phyloP scores from a whole-genome alignment of 30 jellyfish, hydroid and myxozoan genomes.

The Rhopilema esculentum region DNA sequence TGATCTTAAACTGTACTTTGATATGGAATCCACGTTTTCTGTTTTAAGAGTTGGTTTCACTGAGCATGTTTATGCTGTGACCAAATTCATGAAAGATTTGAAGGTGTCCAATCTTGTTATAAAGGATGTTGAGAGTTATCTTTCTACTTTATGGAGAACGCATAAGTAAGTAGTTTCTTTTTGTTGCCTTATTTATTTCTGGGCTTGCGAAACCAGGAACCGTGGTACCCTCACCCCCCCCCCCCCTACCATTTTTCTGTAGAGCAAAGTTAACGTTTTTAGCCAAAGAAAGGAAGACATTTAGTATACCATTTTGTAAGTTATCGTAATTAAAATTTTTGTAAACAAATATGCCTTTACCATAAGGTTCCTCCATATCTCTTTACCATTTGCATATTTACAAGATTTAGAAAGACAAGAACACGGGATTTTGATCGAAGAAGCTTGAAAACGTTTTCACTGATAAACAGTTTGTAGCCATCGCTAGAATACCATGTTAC shows the following conservation, averaged over 20 bases:
- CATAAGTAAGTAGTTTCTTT: conserved; percentile 47
- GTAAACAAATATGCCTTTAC: too few relatives aligned
- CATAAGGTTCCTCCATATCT: too few relatives aligned
- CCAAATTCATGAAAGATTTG: conserved; percentile 54
- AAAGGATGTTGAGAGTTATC: conserved; percentile 61
- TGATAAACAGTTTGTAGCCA: too few relatives aligned
- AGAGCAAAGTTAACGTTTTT: too few relatives aligned
- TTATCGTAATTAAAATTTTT: too few relatives aligned
- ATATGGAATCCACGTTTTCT: background rate
- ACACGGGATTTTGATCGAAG: too few relatives aligned
- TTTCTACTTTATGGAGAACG: conserved; percentile 69
- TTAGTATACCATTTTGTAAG: too few relatives aligned
- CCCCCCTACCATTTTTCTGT: background rate
- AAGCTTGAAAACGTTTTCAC: too few relatives aligned
- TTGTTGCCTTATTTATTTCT: background rate
- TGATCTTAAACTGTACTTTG: background rate
- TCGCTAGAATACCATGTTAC: too few relatives aligned
- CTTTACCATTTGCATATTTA: too few relatives aligned
- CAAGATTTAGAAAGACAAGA: too few relatives aligned
- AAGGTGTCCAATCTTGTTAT: conserved; percentile 20
- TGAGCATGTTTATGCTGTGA: conserved; percentile 60
- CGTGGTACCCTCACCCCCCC: background rate
- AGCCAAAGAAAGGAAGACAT: too few relatives aligned
- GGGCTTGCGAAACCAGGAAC: background rate
- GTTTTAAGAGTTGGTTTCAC: conserved; percentile 53